These are phyloP conservation scores for Globodera rostochiensis DNA, from an alignment of 1,140 invertebrate genomes.

Conservation along the genomic window DNA sequence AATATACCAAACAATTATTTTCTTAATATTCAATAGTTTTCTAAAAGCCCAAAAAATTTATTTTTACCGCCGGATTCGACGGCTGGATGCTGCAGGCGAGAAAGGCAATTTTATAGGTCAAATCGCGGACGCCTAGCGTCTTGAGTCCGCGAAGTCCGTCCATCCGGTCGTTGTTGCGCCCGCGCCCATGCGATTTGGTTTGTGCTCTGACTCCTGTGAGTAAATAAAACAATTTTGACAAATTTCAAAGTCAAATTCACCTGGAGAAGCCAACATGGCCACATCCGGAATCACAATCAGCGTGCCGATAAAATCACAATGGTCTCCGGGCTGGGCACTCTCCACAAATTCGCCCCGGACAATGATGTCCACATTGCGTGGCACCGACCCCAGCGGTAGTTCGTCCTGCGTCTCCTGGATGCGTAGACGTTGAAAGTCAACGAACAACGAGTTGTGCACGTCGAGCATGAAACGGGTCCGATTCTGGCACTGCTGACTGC, in stretches of 20 bases:
- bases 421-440: conserved; percentile 97
- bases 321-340: conserved; percentile 84
- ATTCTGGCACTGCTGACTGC: conserved; percentile 92
- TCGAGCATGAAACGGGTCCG: conserved; percentile 85
- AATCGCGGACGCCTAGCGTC: conserved; percentile 88
- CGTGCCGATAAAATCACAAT: conserved; percentile 93
- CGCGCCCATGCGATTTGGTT: conserved; percentile 38
- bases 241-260: conserved; percentile 6
- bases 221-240: conserved; percentile 16
- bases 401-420: conserved; percentile 98
- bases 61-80: conserved; percentile 71
- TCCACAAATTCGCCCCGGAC: conserved; percentile 95
- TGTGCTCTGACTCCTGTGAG: conserved; percentile 67
- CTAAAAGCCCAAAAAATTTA: too few relatives aligned
- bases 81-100: conserved; percentile 86
- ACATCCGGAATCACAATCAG: conserved; percentile 97
- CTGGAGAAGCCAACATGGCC: conserved; percentile 78
- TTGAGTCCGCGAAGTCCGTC: conserved; percentile 90
- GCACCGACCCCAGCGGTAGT: conserved; percentile 91
- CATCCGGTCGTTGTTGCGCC: conserved; percentile 72
- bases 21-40: neutral
- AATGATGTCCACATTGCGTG: conserved; percentile 89
- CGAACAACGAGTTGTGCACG: conserved; percentile 88
- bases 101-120: conserved; percentile 93
- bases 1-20: neutral